Evolutionary conservation across 2,113 vertebrate genomes (phyloP), one percentile per base, ranked within the genome.

Genomic region (Psephotus haematonotus): DNA sequence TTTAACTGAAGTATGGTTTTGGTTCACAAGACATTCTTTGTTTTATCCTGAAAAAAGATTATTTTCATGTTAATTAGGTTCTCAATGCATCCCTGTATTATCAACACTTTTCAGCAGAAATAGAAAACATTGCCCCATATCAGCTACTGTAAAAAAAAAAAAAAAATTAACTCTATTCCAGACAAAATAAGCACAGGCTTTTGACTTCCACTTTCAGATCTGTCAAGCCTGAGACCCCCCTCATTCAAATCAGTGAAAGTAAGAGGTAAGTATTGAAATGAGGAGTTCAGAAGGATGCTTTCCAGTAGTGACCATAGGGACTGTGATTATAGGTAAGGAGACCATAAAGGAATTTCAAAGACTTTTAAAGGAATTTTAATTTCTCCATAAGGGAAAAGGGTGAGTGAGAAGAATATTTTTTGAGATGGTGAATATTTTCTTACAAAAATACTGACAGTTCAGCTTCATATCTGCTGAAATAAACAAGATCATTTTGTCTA

Each of bases 21-120:
- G 15, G 33, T 94, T 95, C 62, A 39, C 5, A 64, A 62, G 70
- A 55, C 18, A 27, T 52, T 83, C 17, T 92, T 25, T 79, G 31
- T 80, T 95, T 92, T 82, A 79, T 71, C 62, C 44, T 79, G 29
- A 89, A 92, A 91, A 83, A 17, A 69, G 55, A 57, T 88, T 83
- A 72, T 93, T 96, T 94, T 81, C 64, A 71, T 93, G 67, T 49
- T 93, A 88, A 89, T 92, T 95, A 92, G 4, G 37, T 79, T 84
- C 44, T 91, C 29, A 35, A 18, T 78, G 28, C 22, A 41, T 28
- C 15, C 15, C 19, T 37, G 20, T 33, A 5, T 28, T 31, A 35
- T 28, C 50, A 59, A 17, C 17, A 41, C 17, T 78, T 72, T 47
- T 12, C 31, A 83, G 12, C 15, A 47, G 10, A 62, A 62, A 29